Base-by-base conservation (phyloP, 2,888 invertebrate genomes). In the Salpingus planirostris region DNA sequence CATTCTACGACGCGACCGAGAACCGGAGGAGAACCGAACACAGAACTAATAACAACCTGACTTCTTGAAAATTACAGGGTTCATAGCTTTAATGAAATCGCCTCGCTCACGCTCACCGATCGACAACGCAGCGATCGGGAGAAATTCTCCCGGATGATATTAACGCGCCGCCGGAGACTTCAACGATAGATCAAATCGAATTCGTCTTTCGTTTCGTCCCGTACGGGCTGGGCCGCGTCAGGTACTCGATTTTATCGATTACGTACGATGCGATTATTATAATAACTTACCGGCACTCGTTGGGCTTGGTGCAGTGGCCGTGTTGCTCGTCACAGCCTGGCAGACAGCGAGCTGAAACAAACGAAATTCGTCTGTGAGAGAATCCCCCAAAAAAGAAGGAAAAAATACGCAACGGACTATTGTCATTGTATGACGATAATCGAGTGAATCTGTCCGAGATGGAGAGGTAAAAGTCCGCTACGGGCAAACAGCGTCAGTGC, bases 201-300 rank as follows among this genome's bases (percentile, higher is more conserved):
- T n/a, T n/a, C n/a, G n/a, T n/a, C n/a, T n/a, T n/a, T n/a, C n/a
- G n/a, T n/a, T n/a, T n/a, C n/a, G n/a, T n/a, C n/a, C n/a, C n/a
- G n/a, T n/a, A n/a, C n/a, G n/a, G n/a, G n/a, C n/a, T n/a, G n/a
- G n/a, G n/a, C n/a, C n/a, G n/a, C n/a, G n/a, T n/a, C n/a, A n/a
- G n/a, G n/a, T n/a, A n/a, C n/a, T n/a, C n/a, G n/a, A n/a, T n/a
- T n/a, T n/a, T n/a, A n/a, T n/a, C n/a, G n/a, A n/a, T n/a, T n/a
- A n/a, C n/a, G n/a, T n/a, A n/a, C n/a, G n/a, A n/a, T n/a, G n/a
- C n/a, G n/a, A n/a, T n/a, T 18, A 18, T 18, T 18, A 18, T 8
- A 18, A 18, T 18, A 8, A 91, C 92, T 91, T 78, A 93, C 92
- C 77, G 76, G 90, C 96, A 96, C 70, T 92, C 88, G 73, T 88